Conservation (phyloP, 2,797 vertebrate genomes). For the Myiotriccus ornatus region DNA sequence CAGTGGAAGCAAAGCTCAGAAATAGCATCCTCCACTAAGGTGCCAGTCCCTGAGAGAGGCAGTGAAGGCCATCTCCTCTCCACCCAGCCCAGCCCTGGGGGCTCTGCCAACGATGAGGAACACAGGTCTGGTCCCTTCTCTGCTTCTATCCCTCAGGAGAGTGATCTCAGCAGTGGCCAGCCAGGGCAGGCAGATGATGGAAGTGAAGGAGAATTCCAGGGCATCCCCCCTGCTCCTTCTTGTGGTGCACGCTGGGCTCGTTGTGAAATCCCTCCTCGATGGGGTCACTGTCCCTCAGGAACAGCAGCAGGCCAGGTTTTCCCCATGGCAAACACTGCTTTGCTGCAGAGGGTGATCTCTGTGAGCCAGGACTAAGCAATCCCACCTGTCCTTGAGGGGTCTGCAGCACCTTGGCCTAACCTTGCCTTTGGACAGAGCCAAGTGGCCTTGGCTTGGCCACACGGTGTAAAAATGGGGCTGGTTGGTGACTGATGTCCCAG, state of each 20-base stretch:
- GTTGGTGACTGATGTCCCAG: fast-evolving
- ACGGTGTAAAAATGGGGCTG: fast-evolving
- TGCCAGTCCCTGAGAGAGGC: neutral
- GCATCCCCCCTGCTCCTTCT: neutral
- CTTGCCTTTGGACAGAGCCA: neutral
- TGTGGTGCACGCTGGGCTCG: fast-evolving
- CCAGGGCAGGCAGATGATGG: neutral
- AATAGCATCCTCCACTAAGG: neutral
- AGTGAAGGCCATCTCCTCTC: neutral
- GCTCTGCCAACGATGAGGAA: neutral
- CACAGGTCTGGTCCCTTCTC: neutral
- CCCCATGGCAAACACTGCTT: neutral
- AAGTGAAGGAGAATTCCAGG: fast-evolving
- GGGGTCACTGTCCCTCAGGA: neutral
- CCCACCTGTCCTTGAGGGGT: neutral
- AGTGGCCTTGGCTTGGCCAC: neutral
- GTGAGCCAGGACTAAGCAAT: neutral
- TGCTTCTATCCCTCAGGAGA: neutral
- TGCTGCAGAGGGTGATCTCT: neutral
- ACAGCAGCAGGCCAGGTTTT: neutral
- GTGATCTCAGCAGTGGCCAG: neutral
- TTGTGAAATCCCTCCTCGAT: neutral
- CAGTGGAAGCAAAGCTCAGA: neutral
- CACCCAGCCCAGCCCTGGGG: neutral
- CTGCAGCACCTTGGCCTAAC: neutral